phyloP scores from a whole-genome alignment of 2,113 vertebrate genomes.

The Chaenogobius annularis region DNA sequence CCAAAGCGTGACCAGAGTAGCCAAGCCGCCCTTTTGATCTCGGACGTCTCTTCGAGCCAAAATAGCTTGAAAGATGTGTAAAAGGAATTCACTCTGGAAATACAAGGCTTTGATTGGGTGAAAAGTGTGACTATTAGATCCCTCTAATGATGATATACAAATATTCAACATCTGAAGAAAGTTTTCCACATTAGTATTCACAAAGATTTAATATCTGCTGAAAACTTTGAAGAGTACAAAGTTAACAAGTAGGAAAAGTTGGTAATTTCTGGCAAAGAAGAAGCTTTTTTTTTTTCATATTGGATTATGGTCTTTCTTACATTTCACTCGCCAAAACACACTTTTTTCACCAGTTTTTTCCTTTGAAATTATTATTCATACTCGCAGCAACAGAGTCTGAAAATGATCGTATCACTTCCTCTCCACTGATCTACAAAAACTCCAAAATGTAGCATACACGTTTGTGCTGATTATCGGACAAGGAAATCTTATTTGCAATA shows the following conservation, averaged over 20 bases:
- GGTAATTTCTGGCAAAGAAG: not conserved
- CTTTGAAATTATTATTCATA: no score
- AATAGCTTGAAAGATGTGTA: not conserved
- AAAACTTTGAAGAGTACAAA: not conserved
- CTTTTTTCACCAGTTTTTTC: no score
- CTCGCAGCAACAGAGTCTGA: no score
- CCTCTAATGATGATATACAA: not conserved
- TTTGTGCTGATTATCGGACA: no score
- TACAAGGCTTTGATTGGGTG: conserved; percentile 5
- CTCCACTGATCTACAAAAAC: no score
- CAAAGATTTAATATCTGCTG: not conserved
- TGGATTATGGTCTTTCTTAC: no score
- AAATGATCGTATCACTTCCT: no score
- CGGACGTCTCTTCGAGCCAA: not conserved
- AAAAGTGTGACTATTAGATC: not conserved
- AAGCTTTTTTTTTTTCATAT: not conserved
- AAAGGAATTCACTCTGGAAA: conserved; percentile 3
- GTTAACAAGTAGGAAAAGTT: not conserved
- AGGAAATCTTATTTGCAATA: no score
- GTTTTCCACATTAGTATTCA: not conserved
- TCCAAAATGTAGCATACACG: no score
- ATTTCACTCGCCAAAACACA: no score
- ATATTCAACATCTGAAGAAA: not conserved
- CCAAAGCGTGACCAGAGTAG: conserved; percentile 40
- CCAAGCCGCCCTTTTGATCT: conserved; percentile 17